A percentile compares a stretch with the other conserved stretches of the same genome.
Evolutionary conservation across 2,797 vertebrate species (phyloP).

Genomic region (Lophius americanus): DNA sequence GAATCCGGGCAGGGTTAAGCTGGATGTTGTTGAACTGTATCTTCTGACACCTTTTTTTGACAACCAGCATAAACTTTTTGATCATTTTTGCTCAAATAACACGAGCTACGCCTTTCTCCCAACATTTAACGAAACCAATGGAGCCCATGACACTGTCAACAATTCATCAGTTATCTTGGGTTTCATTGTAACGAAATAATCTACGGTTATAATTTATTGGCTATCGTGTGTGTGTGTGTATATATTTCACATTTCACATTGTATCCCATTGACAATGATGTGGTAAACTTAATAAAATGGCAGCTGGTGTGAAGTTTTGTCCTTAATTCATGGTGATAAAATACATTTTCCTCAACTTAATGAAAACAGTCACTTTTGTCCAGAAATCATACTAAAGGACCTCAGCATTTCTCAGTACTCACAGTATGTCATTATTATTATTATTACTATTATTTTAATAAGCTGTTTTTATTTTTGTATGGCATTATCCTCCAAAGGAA

Average conservation of each 20-base stretch:
- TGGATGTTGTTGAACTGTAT: not conserved
- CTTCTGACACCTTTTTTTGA: too few species aligned
- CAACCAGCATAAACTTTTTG: too few species aligned
- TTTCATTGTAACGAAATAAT: too few species aligned
- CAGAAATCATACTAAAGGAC: conserved; percentile 34
- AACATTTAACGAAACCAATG: too few species aligned
- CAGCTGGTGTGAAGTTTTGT: conserved; percentile 13
- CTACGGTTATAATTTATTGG: too few species aligned
- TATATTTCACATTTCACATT: not conserved
- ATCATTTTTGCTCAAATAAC: too few species aligned
- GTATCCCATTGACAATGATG: conserved; percentile 14
- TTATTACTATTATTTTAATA: conserved; percentile 66
- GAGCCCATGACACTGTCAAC: too few species aligned
- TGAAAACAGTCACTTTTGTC: conserved; percentile 18
- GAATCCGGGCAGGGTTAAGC: not conserved
- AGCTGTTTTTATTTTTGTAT: conserved; percentile 90
- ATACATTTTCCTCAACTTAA: not conserved
- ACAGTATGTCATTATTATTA: conserved; percentile 52
- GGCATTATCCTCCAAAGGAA: conserved; percentile 81
- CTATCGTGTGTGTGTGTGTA: too few species aligned
- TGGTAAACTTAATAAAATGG: conserved; percentile 15
- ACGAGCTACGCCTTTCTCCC: too few species aligned
- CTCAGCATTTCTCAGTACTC: conserved; percentile 33
- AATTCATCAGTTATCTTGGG: too few species aligned
- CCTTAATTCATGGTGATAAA: conserved; percentile 12